These are phyloP conservation scores for Saxidomus purpurata DNA, from an alignment of 1,140 invertebrate genomes.

Conservation along the genomic window DNA sequence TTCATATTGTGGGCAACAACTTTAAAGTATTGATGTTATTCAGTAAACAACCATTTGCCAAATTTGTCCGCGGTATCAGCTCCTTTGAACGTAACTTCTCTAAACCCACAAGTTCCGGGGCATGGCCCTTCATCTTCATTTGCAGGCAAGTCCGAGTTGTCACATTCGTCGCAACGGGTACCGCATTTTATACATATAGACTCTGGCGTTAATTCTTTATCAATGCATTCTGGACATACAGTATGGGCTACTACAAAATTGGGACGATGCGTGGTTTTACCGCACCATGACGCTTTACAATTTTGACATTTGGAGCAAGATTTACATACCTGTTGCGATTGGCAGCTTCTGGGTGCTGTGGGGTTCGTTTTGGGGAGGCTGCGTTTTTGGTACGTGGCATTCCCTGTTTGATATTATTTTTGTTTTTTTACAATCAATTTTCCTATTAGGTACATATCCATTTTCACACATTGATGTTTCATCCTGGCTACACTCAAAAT, in stretches of 20 bases:
- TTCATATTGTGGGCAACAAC: too few species aligned
- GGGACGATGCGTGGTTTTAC: neutral
- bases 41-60: slow-evolving; percentile 52
- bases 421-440: too few species aligned
- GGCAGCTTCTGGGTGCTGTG: too few species aligned
- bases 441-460: too few species aligned
- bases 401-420: too few species aligned
- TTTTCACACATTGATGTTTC: too few species aligned
- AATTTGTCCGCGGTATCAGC: slow-evolving; percentile 9
- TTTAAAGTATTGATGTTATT: neutral
- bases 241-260: slow-evolving; percentile 49
- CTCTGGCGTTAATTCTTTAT: neutral
- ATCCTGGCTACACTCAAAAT: too few species aligned
- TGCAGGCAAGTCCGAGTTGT: too few species aligned
- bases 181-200: slow-evolving; percentile 28
- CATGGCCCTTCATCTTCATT: neutral
- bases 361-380: too few species aligned
- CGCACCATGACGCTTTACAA: slow-evolving; percentile 32
- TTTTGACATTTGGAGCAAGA: slow-evolving; percentile 7
- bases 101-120: slow-evolving; percentile 18
- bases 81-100: slow-evolving; percentile 45
- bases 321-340: neutral
- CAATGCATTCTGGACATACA: neutral
- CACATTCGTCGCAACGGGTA: slow-evolving; percentile 30
- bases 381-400: too few species aligned